A percentile compares a stretch with the other conserved stretches of the same genome.
These are phyloP conservation scores for Lochmaea capreae DNA, from an alignment of 2,888 invertebrate species.

Conservation along the genomic window DNA sequence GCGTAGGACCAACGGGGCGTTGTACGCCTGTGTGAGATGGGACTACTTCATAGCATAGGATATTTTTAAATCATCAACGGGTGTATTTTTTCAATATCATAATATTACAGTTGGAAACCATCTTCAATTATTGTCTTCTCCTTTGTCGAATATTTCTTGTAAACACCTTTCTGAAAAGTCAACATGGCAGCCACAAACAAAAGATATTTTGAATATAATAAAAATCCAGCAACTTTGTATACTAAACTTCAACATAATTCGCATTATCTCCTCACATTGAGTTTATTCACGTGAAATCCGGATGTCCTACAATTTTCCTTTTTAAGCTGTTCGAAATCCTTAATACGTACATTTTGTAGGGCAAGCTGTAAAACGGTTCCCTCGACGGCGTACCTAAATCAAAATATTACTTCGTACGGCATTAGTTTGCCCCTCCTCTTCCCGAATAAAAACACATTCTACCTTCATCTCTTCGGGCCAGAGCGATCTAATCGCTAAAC, in stretches of 20 bases:
- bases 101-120: no score
- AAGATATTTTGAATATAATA: no score
- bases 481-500: constrained; percentile 28
- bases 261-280: background rate
- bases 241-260: background rate
- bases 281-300: background rate
- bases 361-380: background rate
- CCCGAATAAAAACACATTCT: background rate
- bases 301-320: background rate
- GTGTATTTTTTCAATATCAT: no score
- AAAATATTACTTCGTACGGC: constrained; percentile 7
- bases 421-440: background rate
- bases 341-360: background rate
- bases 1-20: no score
- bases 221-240: no score
- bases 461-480: constrained; percentile 16
- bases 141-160: no score
- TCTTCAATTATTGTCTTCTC: no score
- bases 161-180: no score
- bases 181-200: no score
- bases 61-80: no score
- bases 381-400: background rate
- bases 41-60: no score
- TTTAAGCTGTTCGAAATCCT: background rate
- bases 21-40: no score